Evolutionary conservation across 2,113 vertebrate genomes (phyloP).

Genomic region (Larimichthys polyactis): DNA sequence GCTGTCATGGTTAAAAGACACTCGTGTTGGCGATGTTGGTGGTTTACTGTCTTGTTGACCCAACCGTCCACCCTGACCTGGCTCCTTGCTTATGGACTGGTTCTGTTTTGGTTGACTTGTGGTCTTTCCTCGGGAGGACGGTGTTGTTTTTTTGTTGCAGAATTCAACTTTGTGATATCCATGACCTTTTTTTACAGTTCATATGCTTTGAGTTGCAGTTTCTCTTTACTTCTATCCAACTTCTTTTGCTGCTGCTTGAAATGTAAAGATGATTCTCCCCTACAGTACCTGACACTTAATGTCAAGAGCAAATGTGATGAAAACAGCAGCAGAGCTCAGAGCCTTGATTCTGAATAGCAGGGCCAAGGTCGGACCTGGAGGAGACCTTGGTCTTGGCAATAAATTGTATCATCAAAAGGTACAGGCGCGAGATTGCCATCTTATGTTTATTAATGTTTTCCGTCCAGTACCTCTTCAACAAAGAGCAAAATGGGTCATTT

Average conservation of each 20-base stretch:
- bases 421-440: not conserved
- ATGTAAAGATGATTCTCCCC: not conserved
- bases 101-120: too few relatives aligned
- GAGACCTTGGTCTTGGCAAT: not conserved
- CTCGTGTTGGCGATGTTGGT: not conserved
- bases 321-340: not conserved
- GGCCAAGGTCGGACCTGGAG: not conserved
- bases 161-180: not conserved
- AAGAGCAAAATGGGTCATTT: not conserved
- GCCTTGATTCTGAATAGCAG: not conserved
- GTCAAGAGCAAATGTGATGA: not conserved
- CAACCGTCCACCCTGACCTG: not conserved
- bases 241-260: not conserved
- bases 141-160: not conserved
- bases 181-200: not conserved
- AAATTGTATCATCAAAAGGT: not conserved
- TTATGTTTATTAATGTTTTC: not conserved
- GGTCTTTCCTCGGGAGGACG: not conserved
- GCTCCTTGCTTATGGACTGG: too few relatives aligned
- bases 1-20: not conserved
- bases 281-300: not conserved
- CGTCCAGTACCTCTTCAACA: not conserved
- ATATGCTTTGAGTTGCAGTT: not conserved
- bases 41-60: not conserved
- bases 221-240: not conserved